These are phyloP conservation scores for Stegastes partitus DNA, from an alignment of 2,113 vertebrate genomes.

Conservation along the genomic window DNA sequence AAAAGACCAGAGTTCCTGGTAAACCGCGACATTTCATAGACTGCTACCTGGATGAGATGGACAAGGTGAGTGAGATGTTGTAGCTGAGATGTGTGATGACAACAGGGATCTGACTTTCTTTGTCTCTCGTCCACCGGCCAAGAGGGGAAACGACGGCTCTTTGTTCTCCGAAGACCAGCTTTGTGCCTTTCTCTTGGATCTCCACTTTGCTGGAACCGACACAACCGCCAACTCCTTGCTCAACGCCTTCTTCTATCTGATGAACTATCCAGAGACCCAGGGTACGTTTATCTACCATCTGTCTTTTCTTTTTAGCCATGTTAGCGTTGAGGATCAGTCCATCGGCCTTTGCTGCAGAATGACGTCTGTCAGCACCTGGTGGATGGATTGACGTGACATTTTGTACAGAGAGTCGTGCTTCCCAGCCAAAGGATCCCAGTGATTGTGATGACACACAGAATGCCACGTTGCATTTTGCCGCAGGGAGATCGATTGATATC, in stretches of 20 bases:
- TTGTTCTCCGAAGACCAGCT: conserved; percentile 55
- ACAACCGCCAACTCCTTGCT: conserved; percentile 79
- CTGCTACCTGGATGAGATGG: conserved; percentile 69
- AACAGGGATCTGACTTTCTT: background rate
- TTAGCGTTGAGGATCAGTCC: too few species aligned
- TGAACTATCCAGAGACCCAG: conserved; percentile 61
- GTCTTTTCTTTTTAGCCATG: background rate
- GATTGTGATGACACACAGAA: too few species aligned
- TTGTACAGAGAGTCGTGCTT: too few species aligned
- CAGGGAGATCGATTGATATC: too few species aligned
- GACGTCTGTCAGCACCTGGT: too few species aligned
- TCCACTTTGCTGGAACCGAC: conserved; percentile 78
- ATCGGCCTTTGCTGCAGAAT: too few species aligned
- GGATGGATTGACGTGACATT: too few species aligned
- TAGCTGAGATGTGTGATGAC: background rate
- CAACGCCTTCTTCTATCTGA: conserved; percentile 67
- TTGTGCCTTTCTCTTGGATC: conserved; percentile 45
- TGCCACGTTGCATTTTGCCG: too few species aligned
- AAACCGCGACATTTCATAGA: conserved; percentile 66
- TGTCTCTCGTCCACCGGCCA: background rate
- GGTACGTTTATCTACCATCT: conserved; percentile 27
- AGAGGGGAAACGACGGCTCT: conserved; percentile 22
- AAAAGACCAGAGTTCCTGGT: conserved; percentile 46
- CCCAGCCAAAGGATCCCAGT: too few species aligned
- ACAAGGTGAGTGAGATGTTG: conserved; percentile 43